Percentiles rank a stretch among this genome's conserved stretches.
phyloP scores from a whole-genome alignment of 2,888 invertebrate species.

The Apamea anceps region DNA sequence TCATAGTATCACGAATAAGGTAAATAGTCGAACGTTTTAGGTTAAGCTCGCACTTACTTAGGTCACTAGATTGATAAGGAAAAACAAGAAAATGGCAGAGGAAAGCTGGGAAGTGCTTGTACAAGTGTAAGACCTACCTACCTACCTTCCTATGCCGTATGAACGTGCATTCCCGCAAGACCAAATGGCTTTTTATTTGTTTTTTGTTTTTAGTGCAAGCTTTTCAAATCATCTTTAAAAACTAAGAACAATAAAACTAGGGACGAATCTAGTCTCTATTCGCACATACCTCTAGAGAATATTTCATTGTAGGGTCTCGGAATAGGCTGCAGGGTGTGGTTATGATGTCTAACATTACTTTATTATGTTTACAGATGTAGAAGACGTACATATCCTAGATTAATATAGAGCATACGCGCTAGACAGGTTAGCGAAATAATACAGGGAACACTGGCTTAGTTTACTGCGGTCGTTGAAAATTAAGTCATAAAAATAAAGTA shows the following conservation, averaged over 20 bases:
- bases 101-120: too few relatives aligned
- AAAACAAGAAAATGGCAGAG: neutral
- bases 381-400: neutral
- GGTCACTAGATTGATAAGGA: neutral
- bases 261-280: neutral
- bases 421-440: neutral
- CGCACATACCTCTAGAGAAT: neutral
- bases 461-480: neutral
- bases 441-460: neutral
- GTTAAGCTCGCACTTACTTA: neutral
- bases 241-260: neutral
- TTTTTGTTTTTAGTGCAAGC: neutral
- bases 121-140: neutral
- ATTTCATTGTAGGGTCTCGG: neutral
- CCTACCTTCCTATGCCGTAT: too few relatives aligned
- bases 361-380: neutral
- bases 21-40: neutral
- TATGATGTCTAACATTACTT: neutral
- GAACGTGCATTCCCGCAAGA: too few relatives aligned
- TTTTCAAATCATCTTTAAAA: neutral
- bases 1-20: neutral
- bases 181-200: too few relatives aligned
- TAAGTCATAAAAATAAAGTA: conserved; percentile 6
- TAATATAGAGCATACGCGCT: too few relatives aligned
- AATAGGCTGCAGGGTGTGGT: neutral